Evolutionary conservation across 2,797 vertebrate genomes (phyloP), one percentile per base, ranked within the genome.

Genomic region (Pyrocephalus nanus): DNA sequence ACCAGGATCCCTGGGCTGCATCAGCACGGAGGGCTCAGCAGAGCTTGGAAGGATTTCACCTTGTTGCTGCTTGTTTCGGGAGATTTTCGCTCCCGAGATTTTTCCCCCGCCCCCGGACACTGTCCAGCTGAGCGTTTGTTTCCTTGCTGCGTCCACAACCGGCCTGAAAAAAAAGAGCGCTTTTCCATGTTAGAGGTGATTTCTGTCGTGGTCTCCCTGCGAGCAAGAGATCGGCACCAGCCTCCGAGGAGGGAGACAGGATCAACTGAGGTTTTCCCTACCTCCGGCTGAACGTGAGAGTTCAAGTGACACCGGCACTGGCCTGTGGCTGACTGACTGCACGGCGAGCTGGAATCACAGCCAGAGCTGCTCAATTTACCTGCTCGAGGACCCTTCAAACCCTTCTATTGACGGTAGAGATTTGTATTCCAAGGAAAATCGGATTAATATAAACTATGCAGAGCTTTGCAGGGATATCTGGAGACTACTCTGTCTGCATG

Each of bases 371-470:
- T 74, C 67, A 19, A 48, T 95, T 92, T 94, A 97, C 97, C 96
- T 97, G 91, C 88, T 79, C 53, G 88, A 93, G 90, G 90, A 95
- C 95, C 88, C 88, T 92, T 82, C 94, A 87, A 60, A 84, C 86
- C 92, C 60, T 87, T 54, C 79, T 90, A 9, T 74, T 91, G 91
- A 92, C 88, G 92, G 69, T 27, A 74, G 77, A 94, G 93, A 93
- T 92, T 94, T 91, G 80, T 91, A 96, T 88, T 86, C 95, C 83
- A 73, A 92, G 76, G 94, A 91, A 96, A 96, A 97, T 93, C 95
- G 95, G 96, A 96, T 96, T 96, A 96, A 93, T 96, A 92, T 78
- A 92, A 96, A 96, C 93, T 93, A 91, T 95, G 94, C 94, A 81
- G 89, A 95, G 95, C 92, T 96, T 92, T 91, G 93, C 82, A 32